Evolutionary conservation across 1,140 invertebrate species (phyloP).

Genomic region (Bradynema listronoti): DNA sequence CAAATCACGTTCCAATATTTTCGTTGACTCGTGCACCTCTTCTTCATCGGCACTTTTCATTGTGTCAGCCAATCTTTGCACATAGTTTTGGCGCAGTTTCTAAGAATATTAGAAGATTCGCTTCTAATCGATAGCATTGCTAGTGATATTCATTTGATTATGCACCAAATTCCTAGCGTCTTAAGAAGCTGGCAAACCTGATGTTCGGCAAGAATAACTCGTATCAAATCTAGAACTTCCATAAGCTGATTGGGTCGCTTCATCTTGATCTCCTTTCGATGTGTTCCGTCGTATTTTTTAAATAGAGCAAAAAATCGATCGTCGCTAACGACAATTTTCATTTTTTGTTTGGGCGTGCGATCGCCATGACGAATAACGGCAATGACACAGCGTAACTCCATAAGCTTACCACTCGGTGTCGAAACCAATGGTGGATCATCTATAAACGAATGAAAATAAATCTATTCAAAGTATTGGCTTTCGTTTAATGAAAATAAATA

Average conservation of each 20-base stretch:
- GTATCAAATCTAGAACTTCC: slow-evolving; percentile 62
- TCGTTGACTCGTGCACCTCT: slow-evolving; percentile 59
- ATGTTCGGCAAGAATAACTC: slow-evolving; percentile 48
- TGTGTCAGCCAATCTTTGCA: slow-evolving; percentile 69
- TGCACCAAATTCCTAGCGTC: too few species aligned
- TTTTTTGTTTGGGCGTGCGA: slow-evolving; percentile 97
- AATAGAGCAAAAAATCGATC: slow-evolving; percentile 98
- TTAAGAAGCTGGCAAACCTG: too few species aligned
- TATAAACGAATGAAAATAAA: slow-evolving; percentile 87
- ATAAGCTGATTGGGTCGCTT: slow-evolving; percentile 95
- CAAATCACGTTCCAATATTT: slow-evolving; percentile 64
- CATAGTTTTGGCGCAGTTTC: slow-evolving; percentile 5
- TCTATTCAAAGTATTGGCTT: too few species aligned
- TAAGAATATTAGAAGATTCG: neutral
- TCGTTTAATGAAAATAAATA: slow-evolving; percentile 85
- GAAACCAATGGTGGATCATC: slow-evolving; percentile 98
- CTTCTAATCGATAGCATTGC: too few species aligned
- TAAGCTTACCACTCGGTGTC: slow-evolving; percentile 98
- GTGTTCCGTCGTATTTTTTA: slow-evolving; percentile 90
- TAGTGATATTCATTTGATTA: too few species aligned
- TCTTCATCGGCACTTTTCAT: slow-evolving; percentile 68
- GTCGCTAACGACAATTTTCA: slow-evolving; percentile 99
- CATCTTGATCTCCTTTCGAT: slow-evolving; percentile 88
- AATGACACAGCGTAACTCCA: slow-evolving; percentile 67
- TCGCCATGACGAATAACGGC: slow-evolving; percentile 95